phyloP scores from a whole-genome alignment of 2,113 vertebrate genomes.

The Odontophorus gujanensis region DNA sequence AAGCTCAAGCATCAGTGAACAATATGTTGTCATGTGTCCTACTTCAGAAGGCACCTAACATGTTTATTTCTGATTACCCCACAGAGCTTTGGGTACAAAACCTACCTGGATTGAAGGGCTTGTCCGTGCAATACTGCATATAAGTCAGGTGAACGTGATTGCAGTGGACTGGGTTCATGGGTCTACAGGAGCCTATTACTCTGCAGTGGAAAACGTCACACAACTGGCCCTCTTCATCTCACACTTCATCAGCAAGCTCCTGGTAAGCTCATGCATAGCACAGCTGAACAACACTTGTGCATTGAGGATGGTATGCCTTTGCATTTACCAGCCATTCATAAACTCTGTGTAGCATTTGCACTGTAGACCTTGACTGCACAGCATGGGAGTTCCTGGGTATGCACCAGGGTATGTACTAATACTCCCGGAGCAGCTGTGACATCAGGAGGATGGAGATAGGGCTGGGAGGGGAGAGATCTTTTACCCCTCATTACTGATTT shows the following conservation, averaged over 20 bases:
- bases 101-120: slow-evolving; percentile 89
- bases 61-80: background rate
- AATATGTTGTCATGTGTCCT: rapidly evolving
- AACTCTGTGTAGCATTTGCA: background rate
- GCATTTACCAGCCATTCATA: background rate
- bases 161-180: slow-evolving; percentile 91
- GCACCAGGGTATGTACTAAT: background rate
- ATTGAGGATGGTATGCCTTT: background rate
- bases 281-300: background rate
- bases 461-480: background rate
- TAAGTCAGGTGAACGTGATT: slow-evolving; percentile 83
- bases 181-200: slow-evolving; percentile 86
- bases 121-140: slow-evolving; percentile 78
- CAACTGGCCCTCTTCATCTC: slow-evolving; percentile 86
- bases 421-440: background rate
- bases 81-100: slow-evolving; percentile 87
- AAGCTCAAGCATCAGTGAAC: background rate
- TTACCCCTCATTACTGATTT: background rate
- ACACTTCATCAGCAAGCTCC: slow-evolving; percentile 84
- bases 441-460: no score
- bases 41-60: background rate
- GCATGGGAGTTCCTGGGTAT: background rate
- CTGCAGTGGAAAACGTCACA: slow-evolving; percentile 88
- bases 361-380: background rate
- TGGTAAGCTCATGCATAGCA: slow-evolving; percentile 64